Evolutionary conservation across 2,888 invertebrate genomes (phyloP), one percentile per base, ranked within the genome.

Genomic region (Lacanobia oleracea): DNA sequence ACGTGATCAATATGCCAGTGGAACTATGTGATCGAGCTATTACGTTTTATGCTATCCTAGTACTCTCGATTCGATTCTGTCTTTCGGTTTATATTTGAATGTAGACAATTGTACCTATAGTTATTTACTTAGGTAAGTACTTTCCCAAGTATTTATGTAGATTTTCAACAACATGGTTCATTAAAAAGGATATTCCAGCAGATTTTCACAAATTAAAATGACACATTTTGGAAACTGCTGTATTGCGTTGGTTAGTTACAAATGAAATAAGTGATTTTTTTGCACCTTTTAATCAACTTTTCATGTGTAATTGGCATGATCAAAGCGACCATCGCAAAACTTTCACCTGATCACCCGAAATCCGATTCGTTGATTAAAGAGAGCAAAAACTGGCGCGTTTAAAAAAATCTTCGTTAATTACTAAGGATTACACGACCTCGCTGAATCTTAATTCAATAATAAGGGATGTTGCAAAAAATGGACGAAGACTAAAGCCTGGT

Each of bases 1-100:
- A 90, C 90, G 90, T 90, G 90, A 79, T 70, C 86, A 79, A 89
- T 89, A 88, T 83, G 84, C 87, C 86, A 86, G 79, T 67, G 67
- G 73, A 77, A 79, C 81, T 84, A 73, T 81, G 70, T 78, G 72
- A 77, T 77, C 61, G 61, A 67, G 48, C 64, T 64, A 62, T 63
- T 81, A 78, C 66, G 40, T 66, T 77, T 82, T 82, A 67, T 82
- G 82, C 51, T 77, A 51, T 37, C 64, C 67, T 82, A 62, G 65
- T 71, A 71, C 48, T 65, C 9, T 45, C 43, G 33, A 67, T 54
- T 53, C 9, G 27, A 71, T 59, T 48, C 12, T 48, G 18, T 21
- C 40, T 40, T 18, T 54, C 0, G 2, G n/a, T 64, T 75, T 54
- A 53, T 45, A 45, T 51, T 59, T 67, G 3, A n/a, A 48, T 37